Percentiles rank a stretch among this genome's conserved stretches.
phyloP scores from a whole-genome alignment of 2,113 vertebrate genomes.

The Paraplagusia blochii region DNA sequence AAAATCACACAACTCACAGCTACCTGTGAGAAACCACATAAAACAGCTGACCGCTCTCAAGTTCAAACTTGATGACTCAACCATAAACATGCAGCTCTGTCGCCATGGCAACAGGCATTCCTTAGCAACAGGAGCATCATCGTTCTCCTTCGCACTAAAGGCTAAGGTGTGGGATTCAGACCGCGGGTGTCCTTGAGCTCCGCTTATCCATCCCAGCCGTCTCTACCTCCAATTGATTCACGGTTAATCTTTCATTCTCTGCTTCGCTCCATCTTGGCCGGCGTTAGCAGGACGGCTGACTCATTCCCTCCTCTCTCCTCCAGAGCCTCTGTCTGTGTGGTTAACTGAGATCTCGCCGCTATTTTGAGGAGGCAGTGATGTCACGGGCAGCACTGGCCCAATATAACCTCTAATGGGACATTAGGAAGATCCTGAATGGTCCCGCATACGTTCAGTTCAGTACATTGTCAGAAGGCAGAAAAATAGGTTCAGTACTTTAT shows the following conservation, averaged over 20 bases:
- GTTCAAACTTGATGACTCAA: constrained; percentile 62
- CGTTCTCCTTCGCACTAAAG: constrained; percentile 39
- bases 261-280: constrained; percentile 47
- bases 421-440: constrained; percentile 28
- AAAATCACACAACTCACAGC: constrained; percentile 17
- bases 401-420: constrained; percentile 43
- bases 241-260: constrained; percentile 52
- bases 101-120: constrained; percentile 69
- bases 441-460: constrained; percentile 3
- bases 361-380: constrained; percentile 63
- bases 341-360: constrained; percentile 60
- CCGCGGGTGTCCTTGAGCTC: constrained; percentile 51
- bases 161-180: constrained; percentile 51
- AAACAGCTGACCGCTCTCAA: constrained; percentile 26
- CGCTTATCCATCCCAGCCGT: constrained; percentile 21
- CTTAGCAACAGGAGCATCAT: constrained; percentile 67
- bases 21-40: background rate
- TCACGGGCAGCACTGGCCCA: constrained; percentile 50
- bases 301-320: constrained; percentile 63
- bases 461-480: constrained; percentile 6
- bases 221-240: constrained; percentile 56
- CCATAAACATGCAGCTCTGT: constrained; percentile 47
- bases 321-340: constrained; percentile 55
- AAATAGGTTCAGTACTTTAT: too few species aligned
- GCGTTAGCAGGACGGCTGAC: constrained; percentile 56